Base-by-base conservation (phyloP, 1,140 invertebrate species). In the Augochlora pura region DNA sequence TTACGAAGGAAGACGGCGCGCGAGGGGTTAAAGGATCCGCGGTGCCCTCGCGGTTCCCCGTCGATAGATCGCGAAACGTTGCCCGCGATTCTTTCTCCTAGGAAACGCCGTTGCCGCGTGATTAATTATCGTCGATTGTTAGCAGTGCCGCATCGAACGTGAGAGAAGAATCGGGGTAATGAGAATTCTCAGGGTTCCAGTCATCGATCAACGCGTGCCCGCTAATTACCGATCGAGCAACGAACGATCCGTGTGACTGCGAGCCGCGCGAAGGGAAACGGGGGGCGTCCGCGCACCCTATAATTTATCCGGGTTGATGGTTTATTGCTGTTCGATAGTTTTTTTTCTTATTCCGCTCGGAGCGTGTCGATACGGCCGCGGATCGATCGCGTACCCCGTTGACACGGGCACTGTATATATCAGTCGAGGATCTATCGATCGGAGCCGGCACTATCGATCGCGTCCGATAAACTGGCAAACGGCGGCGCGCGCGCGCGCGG, bases 201-300 rank as follows among this genome's bases (percentile, higher is more conserved):
- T 74, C 80, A 86, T 86, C 84, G 84, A 86, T 86, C 84, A 86
- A 82, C 70, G 54, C 42, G 59, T 49, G 60, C 71, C 66, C 73
- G 78, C 83, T 86, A 86, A 86, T 86, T 86, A 71, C 80, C 62
- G 84, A 85, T 86, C 84, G 74, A 85, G 67, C 65, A 86, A 85
- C 79, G 71, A 85, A 64, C 60, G 79, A n/a, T 23, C 59, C 69
- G 72, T 71, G 67, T 32, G 76, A 71, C 49, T 67, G 81, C 74
- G 62, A 81, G 64, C n/a, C 38, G 12, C 42, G 9, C 9, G 12
- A 42, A 32, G 27, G 49, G 59, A 10, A 78, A 67, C 80, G 18
- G 70, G 69, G 79, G 69, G 74, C 68, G 71, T n/a, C n/a, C n/a
- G n/a, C n/a, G 70, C 18, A 32, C 39, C 59, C 60, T 42, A 68